Conservation (phyloP, 2,888 invertebrate species). For the Exocentrus adspersus region DNA sequence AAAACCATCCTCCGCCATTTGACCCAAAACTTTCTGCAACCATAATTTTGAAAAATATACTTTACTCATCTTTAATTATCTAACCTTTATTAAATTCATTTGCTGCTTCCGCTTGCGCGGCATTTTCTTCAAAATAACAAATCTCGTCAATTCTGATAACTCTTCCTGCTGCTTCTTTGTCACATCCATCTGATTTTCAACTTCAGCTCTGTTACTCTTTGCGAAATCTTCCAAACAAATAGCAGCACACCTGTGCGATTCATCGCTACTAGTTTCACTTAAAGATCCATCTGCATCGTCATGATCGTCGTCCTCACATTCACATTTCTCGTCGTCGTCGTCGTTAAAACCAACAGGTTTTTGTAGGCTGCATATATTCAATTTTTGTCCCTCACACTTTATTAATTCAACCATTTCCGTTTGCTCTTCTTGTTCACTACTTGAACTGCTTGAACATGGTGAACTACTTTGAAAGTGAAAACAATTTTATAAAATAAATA, state of each 20-base stretch:
- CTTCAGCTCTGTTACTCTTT: neutral
- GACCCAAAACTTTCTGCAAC: conserved; percentile 48
- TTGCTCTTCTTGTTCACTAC: neutral
- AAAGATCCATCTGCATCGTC: neutral
- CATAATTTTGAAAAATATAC: too few relatives aligned
- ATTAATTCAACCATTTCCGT: neutral
- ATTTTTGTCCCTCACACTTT: neutral
- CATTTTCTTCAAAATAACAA: conserved; percentile 52
- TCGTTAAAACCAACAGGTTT: too few relatives aligned
- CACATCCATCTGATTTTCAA: neutral
- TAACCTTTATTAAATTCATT: conserved; percentile 48
- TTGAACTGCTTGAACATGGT: too few relatives aligned
- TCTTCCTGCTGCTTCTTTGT: neutral
- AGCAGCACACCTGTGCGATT: neutral
- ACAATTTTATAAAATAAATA: too few relatives aligned
- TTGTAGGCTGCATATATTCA: neutral
- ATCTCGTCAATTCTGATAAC: conserved; percentile 45
- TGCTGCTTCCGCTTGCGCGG: conserved; percentile 48
- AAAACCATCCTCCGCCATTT: conserved; percentile 59
- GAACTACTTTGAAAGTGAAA: too few relatives aligned
- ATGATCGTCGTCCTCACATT: neutral
- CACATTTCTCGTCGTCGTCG: too few relatives aligned
- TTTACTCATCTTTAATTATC: too few relatives aligned
- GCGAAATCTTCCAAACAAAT: neutral
- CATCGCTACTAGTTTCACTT: neutral